These are phyloP conservation scores for Oreochromis grahami DNA, from an alignment of 2,797 vertebrate species.

Conservation along the genomic window DNA sequence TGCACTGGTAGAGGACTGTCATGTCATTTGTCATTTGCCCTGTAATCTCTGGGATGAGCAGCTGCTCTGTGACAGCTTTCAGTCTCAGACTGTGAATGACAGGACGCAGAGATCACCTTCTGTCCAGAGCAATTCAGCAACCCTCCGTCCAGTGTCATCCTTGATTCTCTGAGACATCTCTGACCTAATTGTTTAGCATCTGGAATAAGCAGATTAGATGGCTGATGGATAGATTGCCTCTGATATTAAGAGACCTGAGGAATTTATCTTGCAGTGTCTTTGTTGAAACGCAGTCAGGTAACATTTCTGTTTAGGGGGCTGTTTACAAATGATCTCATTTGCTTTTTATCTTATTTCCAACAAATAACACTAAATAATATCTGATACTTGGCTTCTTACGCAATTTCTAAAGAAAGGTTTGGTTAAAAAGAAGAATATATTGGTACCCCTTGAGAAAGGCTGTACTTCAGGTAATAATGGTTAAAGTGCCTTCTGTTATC, in stretches of 20 bases:
- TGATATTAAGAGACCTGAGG: not conserved
- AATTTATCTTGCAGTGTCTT: not conserved
- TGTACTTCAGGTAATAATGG: not conserved
- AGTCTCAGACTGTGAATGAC: not conserved
- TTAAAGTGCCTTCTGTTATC: not conserved
- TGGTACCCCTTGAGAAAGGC: not conserved
- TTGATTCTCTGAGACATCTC: slow-evolving; percentile 13
- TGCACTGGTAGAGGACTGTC: not conserved
- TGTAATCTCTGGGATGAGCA: slow-evolving; percentile 28
- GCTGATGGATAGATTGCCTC: not conserved
- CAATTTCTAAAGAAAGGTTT: not conserved
- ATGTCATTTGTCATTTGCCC: slow-evolving; percentile 7
- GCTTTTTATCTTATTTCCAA: not conserved
- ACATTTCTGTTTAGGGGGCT: not conserved
- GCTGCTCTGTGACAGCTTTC: slow-evolving; percentile 23
- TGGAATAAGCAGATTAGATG: slow-evolving; percentile 38
- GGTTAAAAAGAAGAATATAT: not conserved
- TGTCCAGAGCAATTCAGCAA: slow-evolving; percentile 23
- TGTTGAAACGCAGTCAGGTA: not conserved
- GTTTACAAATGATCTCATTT: not conserved
- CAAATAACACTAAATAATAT: not conserved
- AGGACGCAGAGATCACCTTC: slow-evolving; percentile 5
- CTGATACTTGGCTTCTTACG: not conserved
- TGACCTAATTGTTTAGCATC: slow-evolving; percentile 44
- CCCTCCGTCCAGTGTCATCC: not conserved